Evolutionary conservation across 2,797 vertebrate genomes (phyloP).

Genomic region (Gymnoscopelus braueri): DNA sequence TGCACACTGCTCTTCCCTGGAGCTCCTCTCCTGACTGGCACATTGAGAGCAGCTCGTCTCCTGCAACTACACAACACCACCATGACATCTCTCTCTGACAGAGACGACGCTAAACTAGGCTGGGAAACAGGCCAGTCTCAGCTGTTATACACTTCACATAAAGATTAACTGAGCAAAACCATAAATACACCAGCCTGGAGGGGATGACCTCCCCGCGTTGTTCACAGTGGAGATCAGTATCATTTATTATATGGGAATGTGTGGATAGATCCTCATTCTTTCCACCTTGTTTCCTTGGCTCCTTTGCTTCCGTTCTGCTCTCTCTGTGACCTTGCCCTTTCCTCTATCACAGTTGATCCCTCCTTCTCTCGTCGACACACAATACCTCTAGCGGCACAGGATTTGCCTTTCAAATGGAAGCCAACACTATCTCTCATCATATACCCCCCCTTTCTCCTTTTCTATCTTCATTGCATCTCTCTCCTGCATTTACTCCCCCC

Average conservation of each 20-base stretch:
- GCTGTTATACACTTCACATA: slow-evolving; percentile 21
- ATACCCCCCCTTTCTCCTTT: slow-evolving; percentile 28
- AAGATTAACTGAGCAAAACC: slow-evolving; percentile 29
- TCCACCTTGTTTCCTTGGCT: not conserved
- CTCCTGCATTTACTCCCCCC: slow-evolving; percentile 33
- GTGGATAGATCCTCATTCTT: slow-evolving; percentile 6
- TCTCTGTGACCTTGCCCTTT: slow-evolving; percentile 64
- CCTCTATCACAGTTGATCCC: slow-evolving; percentile 39
- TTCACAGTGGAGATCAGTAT: slow-evolving; percentile 4
- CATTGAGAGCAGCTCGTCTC: slow-evolving; percentile 59
- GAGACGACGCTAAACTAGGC: slow-evolving; percentile 37
- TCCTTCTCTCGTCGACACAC: slow-evolving; percentile 28
- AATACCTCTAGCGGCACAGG: slow-evolving; percentile 46
- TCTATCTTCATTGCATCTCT: slow-evolving; percentile 19
- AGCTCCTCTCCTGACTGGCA: slow-evolving; percentile 59
- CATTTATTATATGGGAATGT: not conserved
- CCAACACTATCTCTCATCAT: slow-evolving; percentile 40
- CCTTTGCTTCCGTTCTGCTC: slow-evolving; percentile 9
- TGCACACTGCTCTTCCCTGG: slow-evolving; percentile 53
- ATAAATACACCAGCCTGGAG: slow-evolving; percentile 14
- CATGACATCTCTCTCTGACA: slow-evolving; percentile 42
- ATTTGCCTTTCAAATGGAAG: slow-evolving; percentile 61
- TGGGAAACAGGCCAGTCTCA: slow-evolving; percentile 44
- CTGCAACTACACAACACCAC: slow-evolving; percentile 43
- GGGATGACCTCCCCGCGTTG: not conserved